Conservation (phyloP, 1,140 invertebrate species). For the Plectus sambesii region DNA sequence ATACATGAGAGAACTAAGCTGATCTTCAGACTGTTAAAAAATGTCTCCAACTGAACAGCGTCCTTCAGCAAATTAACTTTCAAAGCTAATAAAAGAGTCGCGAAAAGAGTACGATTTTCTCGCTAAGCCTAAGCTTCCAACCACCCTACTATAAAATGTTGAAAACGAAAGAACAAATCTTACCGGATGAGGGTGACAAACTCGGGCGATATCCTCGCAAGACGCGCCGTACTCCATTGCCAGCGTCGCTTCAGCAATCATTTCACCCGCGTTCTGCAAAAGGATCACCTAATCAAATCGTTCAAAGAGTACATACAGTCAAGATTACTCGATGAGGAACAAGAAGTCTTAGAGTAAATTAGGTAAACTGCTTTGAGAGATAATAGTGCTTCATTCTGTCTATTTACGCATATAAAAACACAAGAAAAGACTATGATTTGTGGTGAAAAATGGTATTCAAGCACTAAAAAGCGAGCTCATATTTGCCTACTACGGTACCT, state of each 20-base stretch:
- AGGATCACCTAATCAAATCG: too few relatives aligned
- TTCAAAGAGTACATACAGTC: too few relatives aligned
- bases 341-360: conserved; percentile 7
- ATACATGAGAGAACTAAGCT: too few relatives aligned
- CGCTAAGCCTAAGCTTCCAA: background rate
- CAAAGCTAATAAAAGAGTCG: background rate
- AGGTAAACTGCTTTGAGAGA: background rate
- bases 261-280: conserved; percentile 63
- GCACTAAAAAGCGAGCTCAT: too few relatives aligned
- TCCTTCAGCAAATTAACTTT: too few relatives aligned
- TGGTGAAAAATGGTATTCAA: too few relatives aligned
- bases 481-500: background rate
- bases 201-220: conserved; percentile 86
- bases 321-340: too few relatives aligned
- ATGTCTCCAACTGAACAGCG: too few relatives aligned
- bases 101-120: background rate
- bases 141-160: conserved; percentile 10
- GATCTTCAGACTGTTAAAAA: too few relatives aligned
- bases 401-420: conserved; percentile 9
- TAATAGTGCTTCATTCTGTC: background rate
- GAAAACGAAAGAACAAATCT: conserved; percentile 45
- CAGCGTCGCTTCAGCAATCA: conserved; percentile 85
- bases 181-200: conserved; percentile 95
- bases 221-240: conserved; percentile 97
- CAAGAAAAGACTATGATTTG: too few relatives aligned